Conservation (phyloP, 1,140 invertebrate genomes). For the Micrasema longulum region DNA sequence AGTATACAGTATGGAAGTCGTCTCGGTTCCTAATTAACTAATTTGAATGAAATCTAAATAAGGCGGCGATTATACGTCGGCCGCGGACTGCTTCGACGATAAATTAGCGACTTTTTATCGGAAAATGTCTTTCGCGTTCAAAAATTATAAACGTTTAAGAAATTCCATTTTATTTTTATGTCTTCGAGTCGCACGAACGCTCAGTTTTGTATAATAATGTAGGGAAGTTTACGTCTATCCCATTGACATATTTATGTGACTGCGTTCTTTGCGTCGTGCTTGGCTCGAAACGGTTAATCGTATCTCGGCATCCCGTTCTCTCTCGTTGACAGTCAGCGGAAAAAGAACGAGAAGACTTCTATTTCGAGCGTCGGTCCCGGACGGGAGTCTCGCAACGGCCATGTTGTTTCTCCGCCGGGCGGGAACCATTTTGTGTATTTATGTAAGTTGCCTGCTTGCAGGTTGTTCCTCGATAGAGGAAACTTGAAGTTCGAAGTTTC, state of each 20-base stretch:
- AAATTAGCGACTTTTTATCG: constrained; percentile 53
- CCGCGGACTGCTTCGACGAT: constrained; percentile 25
- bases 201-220: constrained; percentile 52
- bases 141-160: constrained; percentile 45
- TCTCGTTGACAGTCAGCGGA: not conserved
- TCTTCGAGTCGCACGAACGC: constrained; percentile 42
- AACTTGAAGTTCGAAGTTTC: too few relatives aligned
- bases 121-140: constrained; percentile 40
- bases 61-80: constrained; percentile 38
- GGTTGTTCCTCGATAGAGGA: constrained; percentile 29
- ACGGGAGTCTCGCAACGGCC: constrained; percentile 44
- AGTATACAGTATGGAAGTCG: not conserved
- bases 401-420: constrained; percentile 48
- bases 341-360: constrained; percentile 7
- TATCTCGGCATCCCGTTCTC: constrained; percentile 1
- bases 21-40: constrained; percentile 49
- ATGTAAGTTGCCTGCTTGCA: constrained; percentile 23
- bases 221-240: constrained; percentile 50
- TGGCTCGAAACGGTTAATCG: not conserved
- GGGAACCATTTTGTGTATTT: constrained; percentile 50
- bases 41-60: constrained; percentile 54
- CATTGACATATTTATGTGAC: constrained; percentile 55
- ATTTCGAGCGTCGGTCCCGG: not conserved
- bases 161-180: constrained; percentile 51
- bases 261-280: constrained; percentile 25